These are phyloP conservation scores for Cantharis rustica DNA, from an alignment of 2,888 invertebrate species.

Conservation along the genomic window DNA sequence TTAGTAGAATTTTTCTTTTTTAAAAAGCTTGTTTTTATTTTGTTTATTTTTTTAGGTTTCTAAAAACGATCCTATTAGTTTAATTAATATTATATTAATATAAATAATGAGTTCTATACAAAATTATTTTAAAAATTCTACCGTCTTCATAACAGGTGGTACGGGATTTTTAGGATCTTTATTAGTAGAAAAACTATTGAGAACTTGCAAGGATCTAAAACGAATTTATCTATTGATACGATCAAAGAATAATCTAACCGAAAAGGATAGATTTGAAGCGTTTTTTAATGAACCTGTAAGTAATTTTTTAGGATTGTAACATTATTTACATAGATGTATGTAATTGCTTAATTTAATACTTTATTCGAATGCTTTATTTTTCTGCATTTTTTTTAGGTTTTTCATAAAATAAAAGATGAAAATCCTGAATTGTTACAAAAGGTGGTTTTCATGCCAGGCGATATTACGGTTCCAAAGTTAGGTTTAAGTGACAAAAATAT, in stretches of 20 bases:
- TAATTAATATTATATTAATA: too few relatives aligned
- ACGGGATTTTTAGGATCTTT: slow-evolving; percentile 51
- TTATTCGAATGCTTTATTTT: background rate
- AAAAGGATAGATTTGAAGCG: slow-evolving; percentile 55
- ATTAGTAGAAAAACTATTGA: slow-evolving; percentile 49
- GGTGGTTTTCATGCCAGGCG: slow-evolving; percentile 60
- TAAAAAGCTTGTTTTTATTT: too few relatives aligned
- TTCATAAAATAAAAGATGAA: slow-evolving; percentile 55
- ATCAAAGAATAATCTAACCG: slow-evolving; percentile 47
- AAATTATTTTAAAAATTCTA: slow-evolving; percentile 22
- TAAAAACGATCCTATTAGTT: too few relatives aligned
- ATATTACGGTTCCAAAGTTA: slow-evolving; percentile 56
- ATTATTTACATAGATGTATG: too few relatives aligned
- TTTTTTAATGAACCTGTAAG: slow-evolving; percentile 48
- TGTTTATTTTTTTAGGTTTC: too few relatives aligned
- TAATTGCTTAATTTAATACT: too few relatives aligned
- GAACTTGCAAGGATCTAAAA: slow-evolving; percentile 47
- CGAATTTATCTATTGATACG: slow-evolving; percentile 47
- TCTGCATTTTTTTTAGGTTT: slow-evolving; percentile 54
- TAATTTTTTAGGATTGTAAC: background rate
- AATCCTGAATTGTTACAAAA: slow-evolving; percentile 56
- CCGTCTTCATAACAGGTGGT: slow-evolving; percentile 72
- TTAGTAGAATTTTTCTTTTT: too few relatives aligned
- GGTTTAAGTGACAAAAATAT: slow-evolving; percentile 58
- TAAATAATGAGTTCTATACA: background rate